These are phyloP conservation scores for Cirrhinus mrigala DNA, from an alignment of 2,797 vertebrate genomes.

Conservation along the genomic window DNA sequence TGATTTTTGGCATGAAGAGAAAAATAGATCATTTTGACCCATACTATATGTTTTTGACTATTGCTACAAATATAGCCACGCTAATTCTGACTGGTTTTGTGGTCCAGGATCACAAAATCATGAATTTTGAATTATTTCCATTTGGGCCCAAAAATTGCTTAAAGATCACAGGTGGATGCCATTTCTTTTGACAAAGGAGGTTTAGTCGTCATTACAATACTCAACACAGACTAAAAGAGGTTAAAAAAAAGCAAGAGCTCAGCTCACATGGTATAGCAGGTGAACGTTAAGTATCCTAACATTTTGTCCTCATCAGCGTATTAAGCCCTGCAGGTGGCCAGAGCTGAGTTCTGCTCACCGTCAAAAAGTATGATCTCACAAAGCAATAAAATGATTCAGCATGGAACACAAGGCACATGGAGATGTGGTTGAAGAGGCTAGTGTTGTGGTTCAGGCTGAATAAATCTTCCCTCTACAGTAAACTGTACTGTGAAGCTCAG, in stretches of 20 bases:
- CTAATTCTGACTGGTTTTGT: no score
- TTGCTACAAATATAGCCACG: no score
- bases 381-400: constrained; percentile 49
- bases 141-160: background rate
- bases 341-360: constrained; percentile 36
- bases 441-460: constrained; percentile 37
- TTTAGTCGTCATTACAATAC: background rate
- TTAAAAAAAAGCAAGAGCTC: constrained; percentile 29
- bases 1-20: no score
- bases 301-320: constrained; percentile 30
- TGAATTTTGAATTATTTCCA: background rate
- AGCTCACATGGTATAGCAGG: constrained; percentile 18
- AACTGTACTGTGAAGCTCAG: constrained; percentile 42
- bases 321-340: constrained; percentile 47
- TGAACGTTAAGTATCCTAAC: constrained; percentile 36
- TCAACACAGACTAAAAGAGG: background rate
- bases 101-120: background rate
- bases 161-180: background rate
- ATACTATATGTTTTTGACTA: no score
- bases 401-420: constrained; percentile 33
- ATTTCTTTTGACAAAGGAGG: background rate
- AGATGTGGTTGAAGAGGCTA: constrained; percentile 22
- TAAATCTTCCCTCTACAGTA: constrained; percentile 33
- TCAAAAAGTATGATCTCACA: constrained; percentile 54
- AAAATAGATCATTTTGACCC: no score